Evolutionary conservation across 1,140 invertebrate genomes (phyloP), one percentile per base, ranked within the genome.

Genomic region (Homarus americanus): DNA sequence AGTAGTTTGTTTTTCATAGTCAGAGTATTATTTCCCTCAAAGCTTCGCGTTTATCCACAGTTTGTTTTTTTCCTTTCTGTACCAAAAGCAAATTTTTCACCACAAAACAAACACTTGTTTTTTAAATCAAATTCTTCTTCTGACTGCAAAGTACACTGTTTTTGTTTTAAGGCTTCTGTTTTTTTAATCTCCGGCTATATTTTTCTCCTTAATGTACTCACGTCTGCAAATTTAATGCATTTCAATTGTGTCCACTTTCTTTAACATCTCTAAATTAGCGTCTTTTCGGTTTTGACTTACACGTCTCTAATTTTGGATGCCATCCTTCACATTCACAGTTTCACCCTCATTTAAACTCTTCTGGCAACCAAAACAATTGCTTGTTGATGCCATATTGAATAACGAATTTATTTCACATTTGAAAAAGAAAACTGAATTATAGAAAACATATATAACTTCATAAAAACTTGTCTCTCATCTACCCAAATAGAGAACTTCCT

Each of bases 11-110:
- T 38, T 20, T 40, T 72, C 17, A 49, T 49, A 17, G 17, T 49
- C 44, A 49, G 44, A 17, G 44, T 49, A 49, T 17, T 17, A 49
- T 17, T 49, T 49, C 69, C 32, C 66, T 72, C 17, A 72, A 40
- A 72, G 34, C 66, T 84, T 34, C 66, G 63, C 36, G 82, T 84
- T 72, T 73, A 12, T 73, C 24, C 63, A 72, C 82, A 72, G n/a
- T 84, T 58, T 38, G n/a, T 84, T 58, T 38, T 84, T 44, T 83
- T 69, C 82, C 66, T 84, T 84, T 84, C 66, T 40, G 69, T 15
- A 1, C 32, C 2, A 82, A 82, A 49, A 82, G 32, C 1, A 49
- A 0, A 10, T 10, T 49, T 49, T 9, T 17, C 17, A n/a, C n/a
- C n/a, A n/a, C n/a, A n/a, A n/a, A n/a, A n/a, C n/a, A n/a, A n/a